phyloP scores from a whole-genome alignment of 2,797 vertebrate species.

The Oreochromis mossambicus region DNA sequence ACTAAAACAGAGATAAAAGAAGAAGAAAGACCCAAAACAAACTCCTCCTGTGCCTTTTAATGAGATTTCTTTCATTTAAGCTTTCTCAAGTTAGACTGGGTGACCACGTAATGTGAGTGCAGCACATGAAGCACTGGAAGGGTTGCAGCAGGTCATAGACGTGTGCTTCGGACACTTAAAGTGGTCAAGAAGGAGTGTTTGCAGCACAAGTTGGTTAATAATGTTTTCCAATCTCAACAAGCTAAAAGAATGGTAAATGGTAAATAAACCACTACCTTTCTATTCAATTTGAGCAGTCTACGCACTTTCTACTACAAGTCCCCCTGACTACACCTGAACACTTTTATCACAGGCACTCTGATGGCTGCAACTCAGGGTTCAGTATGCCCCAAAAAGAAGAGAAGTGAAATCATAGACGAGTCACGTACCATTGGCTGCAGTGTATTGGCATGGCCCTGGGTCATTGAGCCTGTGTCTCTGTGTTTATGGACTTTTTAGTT shows the following conservation, averaged over 20 bases:
- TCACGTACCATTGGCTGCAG: background rate
- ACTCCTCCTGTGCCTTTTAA: constrained; percentile 33
- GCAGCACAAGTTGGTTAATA: background rate
- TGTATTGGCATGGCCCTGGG: background rate
- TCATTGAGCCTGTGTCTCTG: background rate
- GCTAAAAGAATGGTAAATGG: background rate
- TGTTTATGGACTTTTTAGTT: background rate
- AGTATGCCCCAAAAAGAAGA: background rate
- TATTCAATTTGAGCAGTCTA: background rate
- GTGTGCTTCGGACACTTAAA: background rate
- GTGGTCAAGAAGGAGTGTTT: background rate
- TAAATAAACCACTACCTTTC: background rate
- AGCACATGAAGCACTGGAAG: constrained; percentile 40
- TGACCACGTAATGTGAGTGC: constrained; percentile 24
- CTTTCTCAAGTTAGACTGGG: constrained; percentile 6
- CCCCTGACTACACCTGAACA: background rate
- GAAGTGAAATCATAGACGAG: background rate
- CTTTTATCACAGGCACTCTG: background rate
- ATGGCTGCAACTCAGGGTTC: background rate
- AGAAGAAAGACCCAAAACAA: constrained; percentile 4
- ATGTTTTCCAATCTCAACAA: background rate
- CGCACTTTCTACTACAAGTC: background rate
- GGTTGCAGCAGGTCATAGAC: background rate
- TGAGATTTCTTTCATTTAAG: constrained; percentile 59
- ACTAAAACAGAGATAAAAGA: constrained; percentile 5